Evolutionary conservation across 1,140 invertebrate species (phyloP), one percentile per base, ranked within the genome.

Genomic region (Calephelis virginiensis): DNA sequence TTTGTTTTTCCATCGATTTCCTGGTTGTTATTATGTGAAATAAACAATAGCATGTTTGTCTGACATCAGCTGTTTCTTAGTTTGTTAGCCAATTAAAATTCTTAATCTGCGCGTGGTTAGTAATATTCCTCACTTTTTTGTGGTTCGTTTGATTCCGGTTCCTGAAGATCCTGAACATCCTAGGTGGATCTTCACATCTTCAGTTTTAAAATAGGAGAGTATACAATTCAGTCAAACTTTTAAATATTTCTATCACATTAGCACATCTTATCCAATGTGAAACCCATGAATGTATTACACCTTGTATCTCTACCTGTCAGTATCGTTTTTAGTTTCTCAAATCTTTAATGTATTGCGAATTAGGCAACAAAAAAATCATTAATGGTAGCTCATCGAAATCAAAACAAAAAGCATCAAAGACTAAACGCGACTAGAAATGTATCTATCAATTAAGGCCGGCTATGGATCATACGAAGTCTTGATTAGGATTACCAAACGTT

Each of bases 381-480:
- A 62, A 62, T 17, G 43, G 61, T 53, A 53, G 50, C 50, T 17
- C 9, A 53, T 17, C 9, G 14, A 14, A 11, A 17, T 43, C 61
- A 62, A 72, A 75, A 75, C 69, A 76, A 76, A 79, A 75, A 74
- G 65, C 59, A 46, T 73, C 68, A 70, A 64, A 63, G 63, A 43
- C 48, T 46, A 66, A 61, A 66, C 46, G 68, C 62, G 65, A 63
- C 63, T 74, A 77, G 78, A 86, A 86, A 86, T 77, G 80, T 79
- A 86, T 83, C 80, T 79, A 84, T 89, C 86, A 89, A 86, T 86
- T 86, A 89, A 83, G 64, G 49, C 49, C 49, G 49, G 10, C 60
- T 64, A 62, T 62, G 73, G 70, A 75, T 69, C 62, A 69, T 65
- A 68, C 75, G 74, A 72, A 78, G 14, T 53, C 14, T 53, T 43